Conservation (phyloP, 2,888 invertebrate species). For the Cyclophora albipunctata region DNA sequence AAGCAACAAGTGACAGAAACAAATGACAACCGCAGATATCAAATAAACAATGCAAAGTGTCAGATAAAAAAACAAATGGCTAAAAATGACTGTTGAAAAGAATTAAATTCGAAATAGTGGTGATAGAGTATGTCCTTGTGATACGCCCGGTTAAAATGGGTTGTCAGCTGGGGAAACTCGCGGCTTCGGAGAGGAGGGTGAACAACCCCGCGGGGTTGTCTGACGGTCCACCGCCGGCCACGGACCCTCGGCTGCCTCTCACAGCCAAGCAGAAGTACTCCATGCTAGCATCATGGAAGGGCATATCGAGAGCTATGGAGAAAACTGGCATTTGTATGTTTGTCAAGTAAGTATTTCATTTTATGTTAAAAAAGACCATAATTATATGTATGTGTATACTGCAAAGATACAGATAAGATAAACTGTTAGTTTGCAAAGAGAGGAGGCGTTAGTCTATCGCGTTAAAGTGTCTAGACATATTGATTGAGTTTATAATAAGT, state of each 20-base stretch:
- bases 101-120: constrained; percentile 5
- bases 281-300: constrained; percentile 93
- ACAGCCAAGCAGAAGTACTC: constrained; percentile 91
- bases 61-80: background rate
- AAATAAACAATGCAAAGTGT: too few relatives aligned
- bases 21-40: too few relatives aligned
- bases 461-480: too few relatives aligned
- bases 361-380: too few relatives aligned
- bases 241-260: constrained; percentile 86
- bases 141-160: constrained; percentile 71
- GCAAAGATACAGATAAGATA: too few relatives aligned
- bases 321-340: constrained; percentile 94
- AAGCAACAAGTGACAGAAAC: too few relatives aligned
- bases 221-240: constrained; percentile 79
- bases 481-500: too few relatives aligned
- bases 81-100: background rate
- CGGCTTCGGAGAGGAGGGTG: constrained; percentile 70
- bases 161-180: constrained; percentile 85
- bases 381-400: too few relatives aligned
- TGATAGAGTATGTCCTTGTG: constrained; percentile 11
- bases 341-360: constrained; percentile 82
- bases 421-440: too few relatives aligned
- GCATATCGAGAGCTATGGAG: constrained; percentile 91
- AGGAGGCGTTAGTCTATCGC: too few relatives aligned
- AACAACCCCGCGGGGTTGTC: constrained; percentile 58